Conservation (phyloP, 1,140 invertebrate species). For the Planococcus citri region DNA sequence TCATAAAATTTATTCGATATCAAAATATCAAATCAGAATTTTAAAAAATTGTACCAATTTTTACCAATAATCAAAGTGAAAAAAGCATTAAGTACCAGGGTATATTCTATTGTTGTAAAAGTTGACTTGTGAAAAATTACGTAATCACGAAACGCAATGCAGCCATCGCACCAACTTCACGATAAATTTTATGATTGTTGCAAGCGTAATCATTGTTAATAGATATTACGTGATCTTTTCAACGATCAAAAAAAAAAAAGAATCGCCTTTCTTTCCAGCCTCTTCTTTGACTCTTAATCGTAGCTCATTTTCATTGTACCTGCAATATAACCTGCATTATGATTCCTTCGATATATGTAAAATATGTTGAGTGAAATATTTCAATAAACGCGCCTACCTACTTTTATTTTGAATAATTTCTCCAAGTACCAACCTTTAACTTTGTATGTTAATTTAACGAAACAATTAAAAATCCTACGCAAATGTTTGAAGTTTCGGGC, state of each 20-base stretch:
- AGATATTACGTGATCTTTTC: constrained; percentile 14
- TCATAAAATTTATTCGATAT: too few species aligned
- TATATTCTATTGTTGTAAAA: not conserved
- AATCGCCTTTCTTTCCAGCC: not conserved
- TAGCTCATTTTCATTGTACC: not conserved
- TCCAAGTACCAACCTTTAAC: too few species aligned
- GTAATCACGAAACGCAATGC: not conserved
- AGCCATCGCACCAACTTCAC: constrained; percentile 11
- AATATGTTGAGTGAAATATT: not conserved
- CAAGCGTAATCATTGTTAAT: constrained; percentile 14
- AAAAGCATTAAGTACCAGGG: too few species aligned
- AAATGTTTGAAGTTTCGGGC: not conserved
- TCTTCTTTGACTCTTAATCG: not conserved
- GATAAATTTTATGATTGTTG: constrained; percentile 17
- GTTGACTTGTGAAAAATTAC: not conserved
- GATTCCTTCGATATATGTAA: not conserved
- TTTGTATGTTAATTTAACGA: too few species aligned
- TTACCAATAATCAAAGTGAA: too few species aligned
- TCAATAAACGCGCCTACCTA: not conserved
- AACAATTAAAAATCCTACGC: not conserved
- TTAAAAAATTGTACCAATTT: too few species aligned
- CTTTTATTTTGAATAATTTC: not conserved
- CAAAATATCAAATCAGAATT: too few species aligned
- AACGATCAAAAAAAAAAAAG: not conserved
- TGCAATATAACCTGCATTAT: not conserved